Base-by-base conservation (phyloP, 1,140 invertebrate species). In the Samia ricini region DNA sequence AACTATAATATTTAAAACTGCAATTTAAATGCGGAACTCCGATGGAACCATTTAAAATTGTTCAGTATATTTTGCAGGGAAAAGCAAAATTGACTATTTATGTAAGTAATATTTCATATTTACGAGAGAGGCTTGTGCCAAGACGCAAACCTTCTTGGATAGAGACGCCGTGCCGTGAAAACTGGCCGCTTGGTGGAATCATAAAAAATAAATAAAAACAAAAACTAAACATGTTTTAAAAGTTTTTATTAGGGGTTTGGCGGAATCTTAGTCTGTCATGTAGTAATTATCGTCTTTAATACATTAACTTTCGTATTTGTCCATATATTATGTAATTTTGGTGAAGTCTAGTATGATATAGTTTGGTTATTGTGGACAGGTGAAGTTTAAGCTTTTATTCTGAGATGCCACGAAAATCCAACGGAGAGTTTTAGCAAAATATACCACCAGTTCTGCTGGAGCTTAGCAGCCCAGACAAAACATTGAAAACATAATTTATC, bases 21-120 rank as follows among this genome's bases (percentile, higher is more conserved):
- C 33, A 42, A 15, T 42, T 42, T 5, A 42, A 42, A 42, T 42
- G 33, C 12, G 54, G 15, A 56, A 33, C n/a, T 29, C 18, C n/a
- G 18, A 21, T 52, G 15, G 8, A n/a, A 21, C 51, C 10, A 7
- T 8, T 52, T 52, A 10, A 23, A 22, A 52, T 12, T 23, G 22
- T 21, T 52, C 19, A 20, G 22, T 21, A 23, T 12, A 22, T 52
- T 52, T 23, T 52, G 51, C 51, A 52, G 22, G 36, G 51, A 52
- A 52, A 52, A 23, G 20, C 7, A 52, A 52, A 52, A 52, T 10
- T 22, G 4, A 22, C 7, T 12, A 20, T 52, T 23, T 57, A 26
- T 33, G 23, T 56, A 29, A 19, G 26, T 42, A 57, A 36, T 57
- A 36, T 20, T 57, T 57, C 56, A 57, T 57, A 29, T 57, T 57